A percentile compares a stretch with the other conserved stretches of the same genome.
Conservation (phyloP, 2,888 invertebrate genomes). For the Heteromurus nitidus region DNA sequence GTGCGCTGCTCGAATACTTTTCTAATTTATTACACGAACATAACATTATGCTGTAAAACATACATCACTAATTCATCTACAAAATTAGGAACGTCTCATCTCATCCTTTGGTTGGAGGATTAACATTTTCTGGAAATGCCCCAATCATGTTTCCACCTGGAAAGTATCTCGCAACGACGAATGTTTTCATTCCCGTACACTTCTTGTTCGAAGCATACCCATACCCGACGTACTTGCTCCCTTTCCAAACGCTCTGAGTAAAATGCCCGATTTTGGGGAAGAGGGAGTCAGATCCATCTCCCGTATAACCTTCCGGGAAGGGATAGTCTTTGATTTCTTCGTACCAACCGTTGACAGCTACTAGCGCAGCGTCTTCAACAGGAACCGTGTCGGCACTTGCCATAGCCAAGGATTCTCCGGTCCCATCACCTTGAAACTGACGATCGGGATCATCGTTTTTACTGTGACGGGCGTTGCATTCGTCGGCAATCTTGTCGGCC, state of each 20-base stretch:
- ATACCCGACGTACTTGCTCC: conserved; percentile 42
- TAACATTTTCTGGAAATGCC: conserved; percentile 4
- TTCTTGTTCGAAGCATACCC: conserved; percentile 26
- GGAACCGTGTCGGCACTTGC: background rate
- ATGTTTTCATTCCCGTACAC: conserved; percentile 6
- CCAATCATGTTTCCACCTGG: conserved; percentile 34
- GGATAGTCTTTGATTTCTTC: conserved; percentile 57
- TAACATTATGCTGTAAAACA: no score
- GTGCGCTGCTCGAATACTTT: no score
- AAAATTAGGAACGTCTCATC: no score
- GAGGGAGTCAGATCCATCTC: background rate
- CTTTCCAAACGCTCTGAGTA: conserved; percentile 51
- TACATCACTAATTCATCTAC: no score
- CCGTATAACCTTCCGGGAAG: conserved; percentile 26
- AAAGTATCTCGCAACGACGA: conserved; percentile 30
- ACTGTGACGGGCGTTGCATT: conserved; percentile 41
- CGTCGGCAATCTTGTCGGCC: conserved; percentile 38
- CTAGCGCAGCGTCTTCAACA: conserved; percentile 26
- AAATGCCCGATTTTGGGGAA: conserved; percentile 49
- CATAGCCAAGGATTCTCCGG: conserved; percentile 34
- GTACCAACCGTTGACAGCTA: conserved; percentile 45
- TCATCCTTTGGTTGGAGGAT: no score
- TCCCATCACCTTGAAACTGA: conserved; percentile 9
- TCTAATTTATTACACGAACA: no score
- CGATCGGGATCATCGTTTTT: background rate